Evolutionary conservation across 2,888 invertebrate genomes (phyloP).

Genomic region (Geotrupes spiniger): DNA sequence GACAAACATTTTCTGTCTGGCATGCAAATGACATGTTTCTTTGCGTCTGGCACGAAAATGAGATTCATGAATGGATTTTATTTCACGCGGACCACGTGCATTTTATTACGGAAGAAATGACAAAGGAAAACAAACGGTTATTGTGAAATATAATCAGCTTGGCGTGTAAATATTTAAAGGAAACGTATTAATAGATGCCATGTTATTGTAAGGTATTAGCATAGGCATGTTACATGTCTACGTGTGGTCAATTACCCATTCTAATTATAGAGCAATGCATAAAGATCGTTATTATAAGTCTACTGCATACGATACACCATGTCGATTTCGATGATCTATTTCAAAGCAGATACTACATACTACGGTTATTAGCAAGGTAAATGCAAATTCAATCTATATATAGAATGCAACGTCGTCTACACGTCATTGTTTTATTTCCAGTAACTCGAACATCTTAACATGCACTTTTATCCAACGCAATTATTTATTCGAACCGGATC

Average conservation of each 20-base stretch:
- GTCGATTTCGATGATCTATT: conserved; percentile 14
- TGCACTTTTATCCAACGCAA: too few species aligned
- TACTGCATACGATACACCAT: conserved; percentile 1
- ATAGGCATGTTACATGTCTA: conserved; percentile 13
- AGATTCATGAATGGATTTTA: too few species aligned
- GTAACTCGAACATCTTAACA: too few species aligned
- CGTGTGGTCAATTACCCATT: conserved; percentile 16
- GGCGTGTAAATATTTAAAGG: conserved; percentile 16
- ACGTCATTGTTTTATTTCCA: too few species aligned
- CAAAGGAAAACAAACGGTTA: conserved; percentile 1
- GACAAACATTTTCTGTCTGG: too few species aligned
- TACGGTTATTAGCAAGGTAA: conserved; percentile 16
- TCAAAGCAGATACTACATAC: too few species aligned
- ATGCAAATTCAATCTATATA: too few species aligned
- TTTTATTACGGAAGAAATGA: background rate
- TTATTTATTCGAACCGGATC: too few species aligned
- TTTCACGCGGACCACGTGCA: too few species aligned
- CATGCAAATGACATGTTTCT: too few species aligned
- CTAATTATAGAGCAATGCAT: conserved; percentile 12
- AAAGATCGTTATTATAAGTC: conserved; percentile 5
- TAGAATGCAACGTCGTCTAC: too few species aligned
- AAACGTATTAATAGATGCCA: conserved; percentile 11
- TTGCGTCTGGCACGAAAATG: too few species aligned
- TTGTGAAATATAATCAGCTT: conserved; percentile 1
- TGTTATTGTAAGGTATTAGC: conserved; percentile 15